A percentile compares a stretch with the other conserved stretches of the same genome.
phyloP scores from a whole-genome alignment of 2,797 vertebrate genomes.

The Podargus strigoides region DNA sequence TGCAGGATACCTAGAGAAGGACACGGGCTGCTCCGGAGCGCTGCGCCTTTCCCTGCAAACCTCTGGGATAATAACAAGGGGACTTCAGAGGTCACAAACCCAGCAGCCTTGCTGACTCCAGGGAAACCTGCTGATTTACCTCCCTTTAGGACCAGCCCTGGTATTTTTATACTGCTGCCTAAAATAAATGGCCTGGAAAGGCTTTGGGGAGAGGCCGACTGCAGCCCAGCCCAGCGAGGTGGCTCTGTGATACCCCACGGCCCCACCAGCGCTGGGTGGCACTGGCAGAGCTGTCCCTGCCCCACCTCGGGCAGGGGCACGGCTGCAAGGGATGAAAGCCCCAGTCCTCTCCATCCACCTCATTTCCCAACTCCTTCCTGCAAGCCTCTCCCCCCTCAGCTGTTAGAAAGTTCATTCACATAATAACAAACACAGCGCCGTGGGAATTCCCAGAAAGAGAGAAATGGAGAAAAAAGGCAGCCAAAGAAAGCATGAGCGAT shows the following conservation, averaged over 20 bases:
- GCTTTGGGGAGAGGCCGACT: neutral
- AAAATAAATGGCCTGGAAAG: neutral
- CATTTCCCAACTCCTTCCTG: rapidly evolving
- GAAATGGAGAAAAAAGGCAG: neutral
- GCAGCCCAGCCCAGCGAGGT: neutral
- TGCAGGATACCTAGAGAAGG: neutral
- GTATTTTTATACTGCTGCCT: conserved; percentile 16
- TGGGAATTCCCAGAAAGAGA: neutral
- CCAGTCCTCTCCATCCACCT: neutral
- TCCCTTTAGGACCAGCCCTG: neutral
- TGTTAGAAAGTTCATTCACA: neutral
- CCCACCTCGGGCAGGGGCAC: rapidly evolving
- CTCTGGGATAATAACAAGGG: neutral
- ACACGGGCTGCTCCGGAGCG: neutral
- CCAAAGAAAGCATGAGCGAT: neutral
- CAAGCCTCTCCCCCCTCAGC: neutral
- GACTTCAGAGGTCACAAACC: neutral
- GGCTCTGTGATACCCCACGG: neutral
- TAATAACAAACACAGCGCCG: neutral
- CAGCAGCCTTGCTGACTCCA: neutral
- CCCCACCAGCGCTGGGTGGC: too few relatives aligned
- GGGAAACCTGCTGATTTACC: conserved; percentile 5
- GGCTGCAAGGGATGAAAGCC: rapidly evolving
- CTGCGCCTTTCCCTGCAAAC: neutral
- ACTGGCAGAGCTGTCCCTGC: neutral